Conservation (phyloP, 23 tunicate genomes). For the Phallusia fumigata region DNA sequence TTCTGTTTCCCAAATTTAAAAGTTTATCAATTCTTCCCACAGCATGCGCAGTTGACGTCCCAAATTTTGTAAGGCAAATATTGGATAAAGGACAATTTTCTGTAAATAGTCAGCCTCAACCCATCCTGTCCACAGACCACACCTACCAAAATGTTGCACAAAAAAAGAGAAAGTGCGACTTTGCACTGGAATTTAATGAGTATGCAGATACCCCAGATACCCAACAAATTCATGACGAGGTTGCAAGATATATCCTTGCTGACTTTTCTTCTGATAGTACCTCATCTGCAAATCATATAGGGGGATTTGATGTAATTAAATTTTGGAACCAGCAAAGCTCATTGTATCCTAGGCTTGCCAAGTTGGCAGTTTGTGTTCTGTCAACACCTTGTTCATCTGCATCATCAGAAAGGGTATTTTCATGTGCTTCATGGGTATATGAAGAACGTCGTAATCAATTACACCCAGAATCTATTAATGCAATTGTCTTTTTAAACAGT, state of each 20-base stretch:
- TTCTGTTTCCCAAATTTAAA: conserved; percentile 26
- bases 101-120: neutral
- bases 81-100: neutral
- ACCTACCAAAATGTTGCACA: neutral
- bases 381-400: neutral
- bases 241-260: neutral
- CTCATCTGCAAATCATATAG: neutral
- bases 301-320: conserved; percentile 11
- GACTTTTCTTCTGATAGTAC: conserved; percentile 21
- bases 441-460: neutral
- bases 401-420: neutral
- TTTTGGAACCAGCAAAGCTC: conserved; percentile 20
- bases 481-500: neutral
- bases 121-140: neutral
- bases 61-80: neutral
- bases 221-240: neutral
- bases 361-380: neutral
- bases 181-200: conserved; percentile 7
- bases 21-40: conserved; percentile 13
- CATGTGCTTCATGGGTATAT: neutral
- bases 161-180: conserved; percentile 13
- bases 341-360: conserved; percentile 6
- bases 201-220: conserved; percentile 7
- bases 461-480: neutral
- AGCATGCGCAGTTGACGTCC: neutral